phyloP scores from a whole-genome alignment of 1,140 invertebrate genomes.

The Harlomillsia oculata region DNA sequence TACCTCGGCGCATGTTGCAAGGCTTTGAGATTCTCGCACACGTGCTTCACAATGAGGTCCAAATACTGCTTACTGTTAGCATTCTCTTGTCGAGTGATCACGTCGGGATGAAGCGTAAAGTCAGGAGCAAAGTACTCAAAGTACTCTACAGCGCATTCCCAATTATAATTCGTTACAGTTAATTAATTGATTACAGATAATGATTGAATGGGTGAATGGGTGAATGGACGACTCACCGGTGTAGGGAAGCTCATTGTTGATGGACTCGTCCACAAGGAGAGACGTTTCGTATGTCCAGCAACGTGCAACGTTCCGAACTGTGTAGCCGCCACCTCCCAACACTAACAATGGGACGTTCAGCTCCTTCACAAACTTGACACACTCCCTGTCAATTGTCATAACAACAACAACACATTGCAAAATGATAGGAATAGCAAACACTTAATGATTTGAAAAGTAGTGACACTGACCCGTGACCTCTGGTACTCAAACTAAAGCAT shows the following conservation, averaged over 20 bases:
- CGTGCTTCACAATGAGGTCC: constrained; percentile 72
- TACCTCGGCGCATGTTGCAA: constrained; percentile 68
- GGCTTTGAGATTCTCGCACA: constrained; percentile 80
- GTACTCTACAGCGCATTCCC: constrained; percentile 53
- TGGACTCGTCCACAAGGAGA: constrained; percentile 76
- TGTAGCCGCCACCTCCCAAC: constrained; percentile 95
- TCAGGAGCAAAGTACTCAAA: constrained; percentile 92
- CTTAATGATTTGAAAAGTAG: constrained; percentile 36
- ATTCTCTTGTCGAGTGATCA: constrained; percentile 74
- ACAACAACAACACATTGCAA: not conserved
- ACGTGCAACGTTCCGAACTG: constrained; percentile 89
- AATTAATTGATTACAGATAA: no score
- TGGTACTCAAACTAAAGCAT: constrained; percentile 78
- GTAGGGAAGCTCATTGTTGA: constrained; percentile 84
- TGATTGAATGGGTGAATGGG: no score
- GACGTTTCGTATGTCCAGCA: constrained; percentile 99
- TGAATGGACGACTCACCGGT: constrained; percentile 44
- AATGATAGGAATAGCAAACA: not conserved
- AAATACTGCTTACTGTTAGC: constrained; percentile 86
- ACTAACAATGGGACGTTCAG: constrained; percentile 88
- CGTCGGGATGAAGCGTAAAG: constrained; percentile 83
- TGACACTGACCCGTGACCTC: constrained; percentile 66
- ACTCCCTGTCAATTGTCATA: constrained; percentile 52
- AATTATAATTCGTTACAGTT: not conserved
- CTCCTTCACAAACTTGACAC: constrained; percentile 91